These are phyloP conservation scores for Orbicella faveolata DNA, from an alignment of 64 coral and sea anemone species.

Conservation along the genomic window DNA sequence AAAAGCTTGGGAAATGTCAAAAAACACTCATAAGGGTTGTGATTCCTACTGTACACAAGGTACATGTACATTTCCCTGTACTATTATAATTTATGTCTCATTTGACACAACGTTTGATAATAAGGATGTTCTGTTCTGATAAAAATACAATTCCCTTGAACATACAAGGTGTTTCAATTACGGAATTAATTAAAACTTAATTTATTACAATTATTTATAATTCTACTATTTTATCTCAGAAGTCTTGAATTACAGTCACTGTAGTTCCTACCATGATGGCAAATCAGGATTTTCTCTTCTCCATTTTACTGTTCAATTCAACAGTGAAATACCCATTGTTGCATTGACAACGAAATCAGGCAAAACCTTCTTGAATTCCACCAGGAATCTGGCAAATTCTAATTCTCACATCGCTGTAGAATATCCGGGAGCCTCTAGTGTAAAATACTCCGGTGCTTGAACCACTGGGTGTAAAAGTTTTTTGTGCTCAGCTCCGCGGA, in stretches of 20 bases:
- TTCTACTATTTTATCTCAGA: not conserved
- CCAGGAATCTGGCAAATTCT: too few relatives aligned
- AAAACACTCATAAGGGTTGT: too few relatives aligned
- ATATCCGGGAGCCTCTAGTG: slow-evolving; percentile 37
- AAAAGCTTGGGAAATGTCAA: too few relatives aligned
- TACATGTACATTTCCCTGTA: too few relatives aligned
- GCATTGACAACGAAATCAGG: too few relatives aligned
- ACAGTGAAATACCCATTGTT: not conserved
- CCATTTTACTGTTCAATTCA: not conserved
- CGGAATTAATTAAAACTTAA: not conserved
- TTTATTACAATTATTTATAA: not conserved
- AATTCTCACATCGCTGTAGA: slow-evolving; percentile 21
- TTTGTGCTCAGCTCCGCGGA: slow-evolving; percentile 92
- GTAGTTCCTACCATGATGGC: too few relatives aligned
- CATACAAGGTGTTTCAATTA: not conserved
- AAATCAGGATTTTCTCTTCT: too few relatives aligned
- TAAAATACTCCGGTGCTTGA: slow-evolving; percentile 64
- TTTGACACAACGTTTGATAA: too few relatives aligned
- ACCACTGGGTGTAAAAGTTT: slow-evolving; percentile 70
- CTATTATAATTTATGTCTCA: too few relatives aligned
- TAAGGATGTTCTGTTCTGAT: not conserved
- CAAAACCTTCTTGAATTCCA: too few relatives aligned
- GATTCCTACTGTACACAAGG: too few relatives aligned
- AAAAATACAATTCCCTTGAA: not conserved
- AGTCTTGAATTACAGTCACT: not conserved